These are phyloP conservation scores for Taurulus bubalis DNA, from an alignment of 2,113 vertebrate species.

Conservation along the genomic window DNA sequence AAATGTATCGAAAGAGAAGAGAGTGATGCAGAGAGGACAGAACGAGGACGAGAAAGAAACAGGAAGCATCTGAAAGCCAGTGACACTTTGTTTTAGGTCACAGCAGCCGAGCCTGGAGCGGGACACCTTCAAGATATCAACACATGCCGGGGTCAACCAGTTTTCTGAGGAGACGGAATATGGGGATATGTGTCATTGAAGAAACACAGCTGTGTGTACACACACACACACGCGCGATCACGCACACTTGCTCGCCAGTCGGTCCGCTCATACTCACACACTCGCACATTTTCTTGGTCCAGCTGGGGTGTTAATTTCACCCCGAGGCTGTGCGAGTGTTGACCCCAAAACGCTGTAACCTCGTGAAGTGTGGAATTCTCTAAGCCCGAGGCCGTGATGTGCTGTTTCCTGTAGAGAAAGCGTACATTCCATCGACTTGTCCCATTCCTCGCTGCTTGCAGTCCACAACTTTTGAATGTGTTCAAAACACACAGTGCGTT, in stretches of 20 bases:
- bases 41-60: not conserved
- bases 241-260: slow-evolving; percentile 36
- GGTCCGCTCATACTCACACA: slow-evolving; percentile 28
- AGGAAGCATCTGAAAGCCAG: slow-evolving; percentile 46
- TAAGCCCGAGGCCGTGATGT: slow-evolving; percentile 76
- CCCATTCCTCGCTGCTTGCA: slow-evolving; percentile 60
- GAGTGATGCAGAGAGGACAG: not conserved
- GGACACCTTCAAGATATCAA: slow-evolving; percentile 68
- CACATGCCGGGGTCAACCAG: slow-evolving; percentile 71
- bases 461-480: slow-evolving; percentile 52
- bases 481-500: slow-evolving; percentile 47
- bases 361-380: slow-evolving; percentile 82
- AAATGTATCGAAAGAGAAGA: not conserved
- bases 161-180: slow-evolving; percentile 72
- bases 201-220: slow-evolving; percentile 81
- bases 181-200: slow-evolving; percentile 80
- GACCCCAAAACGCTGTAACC: slow-evolving; percentile 82
- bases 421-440: slow-evolving; percentile 76
- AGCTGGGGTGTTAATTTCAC: slow-evolving; percentile 85
- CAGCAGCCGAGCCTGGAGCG: slow-evolving; percentile 51
- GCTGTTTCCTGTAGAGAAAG: slow-evolving; percentile 80
- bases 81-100: slow-evolving; percentile 67
- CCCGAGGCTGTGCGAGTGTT: slow-evolving; percentile 78
- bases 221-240: slow-evolving; percentile 21
- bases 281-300: slow-evolving; percentile 65